Evolutionary conservation across 2,888 invertebrate genomes (phyloP).

Genomic region (Ornithoptera alexandrae): DNA sequence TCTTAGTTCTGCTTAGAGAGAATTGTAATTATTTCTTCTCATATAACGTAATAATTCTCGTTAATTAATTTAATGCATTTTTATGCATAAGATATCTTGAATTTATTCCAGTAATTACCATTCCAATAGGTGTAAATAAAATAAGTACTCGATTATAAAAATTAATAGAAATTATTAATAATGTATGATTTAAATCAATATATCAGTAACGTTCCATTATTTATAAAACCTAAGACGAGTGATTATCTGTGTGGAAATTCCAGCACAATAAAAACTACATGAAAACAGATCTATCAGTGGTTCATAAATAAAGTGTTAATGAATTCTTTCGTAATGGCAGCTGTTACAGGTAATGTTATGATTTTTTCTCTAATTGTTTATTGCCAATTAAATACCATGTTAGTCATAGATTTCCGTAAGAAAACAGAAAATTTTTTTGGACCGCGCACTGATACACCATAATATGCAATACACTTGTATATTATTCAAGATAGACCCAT

Average conservation of each 20-base stretch:
- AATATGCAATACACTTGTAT: constrained; percentile 23
- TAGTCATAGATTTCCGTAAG: constrained; percentile 4
- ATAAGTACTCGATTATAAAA: constrained; percentile 7
- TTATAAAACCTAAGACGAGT: constrained; percentile 38
- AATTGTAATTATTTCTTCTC: not conserved
- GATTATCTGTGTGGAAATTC: constrained; percentile 53
- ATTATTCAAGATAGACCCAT: constrained; percentile 39
- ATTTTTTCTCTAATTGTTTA: constrained; percentile 36
- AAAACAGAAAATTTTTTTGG: not conserved
- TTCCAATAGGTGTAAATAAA: constrained; percentile 29
- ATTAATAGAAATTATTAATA: constrained; percentile 22
- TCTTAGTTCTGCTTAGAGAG: not conserved
- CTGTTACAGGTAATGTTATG: constrained; percentile 32
- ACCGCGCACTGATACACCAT: constrained; percentile 28
- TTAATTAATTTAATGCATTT: not conserved
- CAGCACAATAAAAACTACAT: constrained; percentile 39
- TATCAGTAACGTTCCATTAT: constrained; percentile 37
- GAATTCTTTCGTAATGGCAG: constrained; percentile 50
- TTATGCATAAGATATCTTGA: not conserved
- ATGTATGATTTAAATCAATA: constrained; percentile 13
- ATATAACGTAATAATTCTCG: not conserved
- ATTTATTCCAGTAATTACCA: constrained; percentile 38
- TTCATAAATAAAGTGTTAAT: constrained; percentile 46
- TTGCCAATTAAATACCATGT: constrained; percentile 19
- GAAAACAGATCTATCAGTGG: constrained; percentile 43